Conservation (phyloP, 2,888 invertebrate genomes). For the Smittia aterrima region DNA sequence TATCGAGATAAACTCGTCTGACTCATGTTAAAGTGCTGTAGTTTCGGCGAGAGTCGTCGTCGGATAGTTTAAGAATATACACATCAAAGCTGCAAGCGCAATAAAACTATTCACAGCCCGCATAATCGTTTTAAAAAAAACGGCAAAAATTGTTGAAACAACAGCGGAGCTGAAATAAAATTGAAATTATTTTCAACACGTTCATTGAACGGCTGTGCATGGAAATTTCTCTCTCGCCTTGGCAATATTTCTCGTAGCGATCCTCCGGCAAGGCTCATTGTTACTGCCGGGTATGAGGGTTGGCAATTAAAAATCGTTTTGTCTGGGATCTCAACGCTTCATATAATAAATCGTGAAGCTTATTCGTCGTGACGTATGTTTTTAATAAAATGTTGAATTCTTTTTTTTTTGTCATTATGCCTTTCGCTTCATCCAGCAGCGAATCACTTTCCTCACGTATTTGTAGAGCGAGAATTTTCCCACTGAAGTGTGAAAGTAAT, state of each 20-base stretch:
- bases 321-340: constrained; percentile 40
- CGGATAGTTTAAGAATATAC: not conserved
- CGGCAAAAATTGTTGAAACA: not conserved
- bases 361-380: constrained; percentile 28
- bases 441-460: not conserved
- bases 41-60: too few relatives aligned
- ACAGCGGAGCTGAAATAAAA: not conserved
- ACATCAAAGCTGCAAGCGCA: not conserved
- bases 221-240: not conserved
- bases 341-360: constrained; percentile 32
- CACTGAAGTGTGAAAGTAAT: constrained; percentile 36
- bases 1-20: not conserved
- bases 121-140: not conserved
- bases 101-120: not conserved
- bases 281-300: constrained; percentile 14
- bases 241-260: not conserved
- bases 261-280: not conserved
- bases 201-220: constrained; percentile 24
- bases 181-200: constrained; percentile 38
- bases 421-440: not conserved
- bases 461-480: not conserved
- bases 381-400: constrained; percentile 34
- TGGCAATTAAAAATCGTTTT: constrained; percentile 41
- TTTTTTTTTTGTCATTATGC: not conserved
- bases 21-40: not conserved